phyloP scores from a whole-genome alignment of 2,113 vertebrate species.

The Gambusia affinis region DNA sequence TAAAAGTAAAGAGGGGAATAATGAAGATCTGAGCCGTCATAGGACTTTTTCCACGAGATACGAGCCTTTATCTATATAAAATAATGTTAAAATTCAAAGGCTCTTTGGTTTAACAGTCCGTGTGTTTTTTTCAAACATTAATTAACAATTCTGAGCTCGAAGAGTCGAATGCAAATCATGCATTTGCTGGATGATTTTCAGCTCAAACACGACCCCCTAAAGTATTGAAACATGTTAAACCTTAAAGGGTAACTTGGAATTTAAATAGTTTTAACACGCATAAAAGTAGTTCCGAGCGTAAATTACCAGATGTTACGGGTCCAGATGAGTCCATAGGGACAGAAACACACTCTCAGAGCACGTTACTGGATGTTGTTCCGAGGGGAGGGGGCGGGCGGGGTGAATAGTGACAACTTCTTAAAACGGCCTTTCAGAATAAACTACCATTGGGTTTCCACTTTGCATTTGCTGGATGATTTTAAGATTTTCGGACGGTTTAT shows the following conservation, averaged over 20 bases:
- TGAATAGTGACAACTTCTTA: not conserved
- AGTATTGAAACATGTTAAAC: too few relatives aligned
- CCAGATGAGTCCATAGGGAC: not conserved
- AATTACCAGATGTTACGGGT: constrained; percentile 34
- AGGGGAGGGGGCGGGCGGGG: not conserved
- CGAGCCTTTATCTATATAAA: not conserved
- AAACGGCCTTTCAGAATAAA: constrained; percentile 10
- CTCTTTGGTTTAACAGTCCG: too few relatives aligned
- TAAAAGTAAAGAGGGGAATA: not conserved
- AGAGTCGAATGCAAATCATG: too few relatives aligned
- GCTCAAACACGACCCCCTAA: too few relatives aligned
- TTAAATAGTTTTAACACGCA: not conserved
- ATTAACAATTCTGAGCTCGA: too few relatives aligned
- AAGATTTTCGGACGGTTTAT: not conserved
- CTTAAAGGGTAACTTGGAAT: not conserved
- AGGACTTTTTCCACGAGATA: too few relatives aligned
- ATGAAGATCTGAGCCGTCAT: not conserved
- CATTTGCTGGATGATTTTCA: too few relatives aligned
- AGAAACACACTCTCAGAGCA: constrained; percentile 41
- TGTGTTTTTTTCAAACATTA: too few relatives aligned
- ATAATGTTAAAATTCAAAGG: not conserved
- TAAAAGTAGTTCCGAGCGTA: not conserved
- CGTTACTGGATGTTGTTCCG: not conserved
- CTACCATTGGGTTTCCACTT: not conserved
- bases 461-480: not conserved